Conservation (phyloP, 1,140 invertebrate genomes). For the Bombus turneri region DNA sequence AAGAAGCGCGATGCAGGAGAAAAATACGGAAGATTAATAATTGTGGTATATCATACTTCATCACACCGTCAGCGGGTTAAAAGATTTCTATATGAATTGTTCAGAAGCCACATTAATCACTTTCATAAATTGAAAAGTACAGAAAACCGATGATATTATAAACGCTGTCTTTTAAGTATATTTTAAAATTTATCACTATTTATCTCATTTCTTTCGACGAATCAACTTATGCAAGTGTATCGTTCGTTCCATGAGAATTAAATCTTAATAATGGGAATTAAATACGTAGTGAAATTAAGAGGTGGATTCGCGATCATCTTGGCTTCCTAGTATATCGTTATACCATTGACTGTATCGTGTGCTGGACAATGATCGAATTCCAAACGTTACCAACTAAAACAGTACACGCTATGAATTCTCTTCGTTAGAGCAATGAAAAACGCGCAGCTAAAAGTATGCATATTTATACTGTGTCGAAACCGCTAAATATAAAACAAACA, state of each 20-base stretch:
- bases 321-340: too few relatives aligned
- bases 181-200: neutral
- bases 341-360: too few relatives aligned
- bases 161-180: neutral
- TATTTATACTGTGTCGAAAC: neutral
- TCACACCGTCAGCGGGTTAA: too few relatives aligned
- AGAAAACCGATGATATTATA: neutral
- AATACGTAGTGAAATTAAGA: too few relatives aligned
- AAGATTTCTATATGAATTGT: neutral
- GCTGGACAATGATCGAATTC: too few relatives aligned
- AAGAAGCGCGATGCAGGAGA: too few relatives aligned
- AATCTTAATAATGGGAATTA: neutral
- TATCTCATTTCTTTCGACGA: too few relatives aligned
- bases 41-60: too few relatives aligned
- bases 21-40: too few relatives aligned
- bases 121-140: neutral
- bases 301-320: too few relatives aligned
- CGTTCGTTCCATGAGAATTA: neutral
- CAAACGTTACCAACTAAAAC: neutral
- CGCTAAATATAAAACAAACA: neutral
- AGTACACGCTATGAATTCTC: neutral
- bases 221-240: neutral
- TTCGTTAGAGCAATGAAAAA: neutral
- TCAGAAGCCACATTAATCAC: neutral
- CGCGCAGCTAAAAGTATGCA: neutral